phyloP scores from a whole-genome alignment of 2,113 vertebrate genomes.

The Ctenodactylus gundi region DNA sequence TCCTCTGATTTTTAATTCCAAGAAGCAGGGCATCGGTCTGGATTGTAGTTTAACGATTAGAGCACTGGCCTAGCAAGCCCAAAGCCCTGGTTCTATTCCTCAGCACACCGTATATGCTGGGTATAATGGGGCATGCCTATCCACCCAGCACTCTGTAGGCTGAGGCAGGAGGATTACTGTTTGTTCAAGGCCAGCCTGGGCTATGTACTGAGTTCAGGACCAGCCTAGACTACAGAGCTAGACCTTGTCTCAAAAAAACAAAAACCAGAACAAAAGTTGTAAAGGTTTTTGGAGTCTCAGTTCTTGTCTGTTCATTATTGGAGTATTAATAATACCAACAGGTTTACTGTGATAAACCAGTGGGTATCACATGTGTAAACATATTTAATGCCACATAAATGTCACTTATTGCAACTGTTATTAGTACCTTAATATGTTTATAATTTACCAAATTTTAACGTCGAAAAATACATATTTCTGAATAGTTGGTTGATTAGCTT shows the following conservation, averaged over 20 bases:
- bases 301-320: background rate
- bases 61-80: no score
- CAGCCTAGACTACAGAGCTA: no score
- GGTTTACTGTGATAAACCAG: background rate
- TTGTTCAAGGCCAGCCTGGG: no score
- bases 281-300: background rate
- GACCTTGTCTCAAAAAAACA: no score
- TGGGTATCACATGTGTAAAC: background rate
- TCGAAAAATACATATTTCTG: constrained; percentile 3
- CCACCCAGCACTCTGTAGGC: no score
- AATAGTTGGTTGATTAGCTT: background rate
- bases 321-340: background rate
- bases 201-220: no score
- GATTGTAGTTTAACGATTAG: no score
- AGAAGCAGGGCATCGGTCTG: background rate
- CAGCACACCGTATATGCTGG: no score
- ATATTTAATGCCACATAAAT: background rate
- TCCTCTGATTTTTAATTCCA: background rate
- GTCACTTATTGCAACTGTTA: background rate
- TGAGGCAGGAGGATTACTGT: no score
- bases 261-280: no score
- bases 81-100: no score
- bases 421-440: background rate
- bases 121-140: no score
- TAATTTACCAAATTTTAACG: background rate